A percentile compares a stretch with the other conserved stretches of the same genome.
phyloP scores from a whole-genome alignment of 2,797 vertebrate genomes.

The Anas flavirostris region DNA sequence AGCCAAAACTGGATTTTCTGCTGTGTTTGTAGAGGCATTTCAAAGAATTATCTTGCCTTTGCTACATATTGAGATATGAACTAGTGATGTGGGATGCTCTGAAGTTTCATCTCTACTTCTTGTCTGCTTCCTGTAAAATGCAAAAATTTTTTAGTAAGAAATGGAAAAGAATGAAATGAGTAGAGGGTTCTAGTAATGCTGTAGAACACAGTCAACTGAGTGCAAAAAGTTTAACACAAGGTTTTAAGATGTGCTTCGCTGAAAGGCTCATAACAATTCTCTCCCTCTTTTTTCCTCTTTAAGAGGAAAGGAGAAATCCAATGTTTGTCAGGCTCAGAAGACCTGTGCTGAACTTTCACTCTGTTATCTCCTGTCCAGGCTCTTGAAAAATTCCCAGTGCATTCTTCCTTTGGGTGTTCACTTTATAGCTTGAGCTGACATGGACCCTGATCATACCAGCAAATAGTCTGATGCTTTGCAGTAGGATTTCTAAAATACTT shows the following conservation, averaged over 20 bases:
- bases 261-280: background rate
- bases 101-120: background rate
- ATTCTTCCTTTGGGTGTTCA: background rate
- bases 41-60: background rate
- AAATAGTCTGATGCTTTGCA: background rate
- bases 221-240: background rate
- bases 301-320: background rate
- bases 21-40: background rate
- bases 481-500: background rate
- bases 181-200: background rate
- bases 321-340: background rate
- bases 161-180: background rate
- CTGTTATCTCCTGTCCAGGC: background rate
- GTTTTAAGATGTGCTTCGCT: background rate
- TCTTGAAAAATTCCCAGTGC: background rate
- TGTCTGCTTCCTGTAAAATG: background rate
- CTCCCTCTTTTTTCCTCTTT: background rate
- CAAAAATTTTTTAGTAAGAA: background rate
- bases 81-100: background rate
- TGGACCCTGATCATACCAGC: slow-evolving; percentile 1
- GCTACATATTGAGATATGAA: background rate
- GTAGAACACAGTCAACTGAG: background rate
- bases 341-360: background rate
- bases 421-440: fast-evolving
- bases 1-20: background rate